Base-by-base conservation (phyloP, 2,888 invertebrate species). In the Scaptomyza flava region DNA sequence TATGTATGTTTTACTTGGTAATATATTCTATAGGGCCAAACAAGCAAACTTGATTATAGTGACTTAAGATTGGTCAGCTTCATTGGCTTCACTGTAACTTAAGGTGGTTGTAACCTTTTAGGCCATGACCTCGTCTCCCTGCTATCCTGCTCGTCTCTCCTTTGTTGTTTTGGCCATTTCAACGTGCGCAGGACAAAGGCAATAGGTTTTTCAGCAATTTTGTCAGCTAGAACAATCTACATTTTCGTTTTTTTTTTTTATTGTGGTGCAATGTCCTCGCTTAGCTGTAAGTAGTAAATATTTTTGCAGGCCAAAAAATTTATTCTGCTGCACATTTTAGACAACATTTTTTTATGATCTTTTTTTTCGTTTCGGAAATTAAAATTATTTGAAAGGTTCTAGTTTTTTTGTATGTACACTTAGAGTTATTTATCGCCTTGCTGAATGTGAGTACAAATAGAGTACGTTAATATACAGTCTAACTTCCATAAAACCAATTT, bases 361-460 rank as follows among this genome's bases (percentile, higher is more conserved):
- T 31, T 4, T 27, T 56, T 63, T 41, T 43, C 38, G 45, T 34
- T 77, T 68, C 62, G 64, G 63, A 75, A 77, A 72, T 83, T 70
- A 70, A 84, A 81, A 81, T 75, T 68, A 75, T 83, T 87, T 87
- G 81, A 87, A 81, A 87, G 81, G 84, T 81, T 87, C 69, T 63
- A 77, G 74, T 77, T 77, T 74, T 72, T 74, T 62, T 23, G 52
- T 41, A 50, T 38, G 52, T 2, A 8, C 31, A 59, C 50, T 50
- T 42, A 38, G 42, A 57, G 27, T 31, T 54, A 59, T 74, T 72
- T 74, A 74, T 74, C 74, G 77, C 72, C 60, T 63, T 63, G 60
- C 53, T 77, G 68, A 34, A 50, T 38, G 38, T 27, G 6, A 27
- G 27, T 2, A 27, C 27, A 27, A 27, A 27, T 27, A 17, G 1